Evolutionary conservation across 2,888 invertebrate species (phyloP).

Genomic region (Iphiclides podalirius): DNA sequence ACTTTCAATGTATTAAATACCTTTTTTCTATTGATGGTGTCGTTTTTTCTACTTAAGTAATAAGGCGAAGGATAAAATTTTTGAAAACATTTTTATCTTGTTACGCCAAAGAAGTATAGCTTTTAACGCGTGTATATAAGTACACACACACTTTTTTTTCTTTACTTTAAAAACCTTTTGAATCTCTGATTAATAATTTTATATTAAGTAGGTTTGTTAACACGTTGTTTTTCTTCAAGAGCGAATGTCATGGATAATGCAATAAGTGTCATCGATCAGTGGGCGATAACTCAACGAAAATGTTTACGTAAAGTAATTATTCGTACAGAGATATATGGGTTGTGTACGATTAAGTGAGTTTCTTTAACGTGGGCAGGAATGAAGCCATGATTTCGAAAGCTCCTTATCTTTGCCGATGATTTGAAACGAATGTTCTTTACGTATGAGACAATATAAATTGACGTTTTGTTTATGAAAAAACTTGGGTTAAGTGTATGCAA

Average conservation of each 20-base stretch:
- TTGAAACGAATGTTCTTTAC: constrained; percentile 18
- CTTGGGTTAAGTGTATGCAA: constrained; percentile 14
- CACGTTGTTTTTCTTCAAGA: constrained; percentile 14
- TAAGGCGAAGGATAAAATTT: too few relatives aligned
- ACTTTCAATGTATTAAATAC: too few relatives aligned
- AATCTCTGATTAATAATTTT: constrained; percentile 13
- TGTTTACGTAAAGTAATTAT: constrained; percentile 22
- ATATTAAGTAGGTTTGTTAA: constrained; percentile 21
- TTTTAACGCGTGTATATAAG: too few relatives aligned
- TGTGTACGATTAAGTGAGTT: constrained; percentile 11
- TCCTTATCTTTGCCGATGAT: constrained; percentile 16
- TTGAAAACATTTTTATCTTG: too few relatives aligned
- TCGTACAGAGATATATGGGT: constrained; percentile 20
- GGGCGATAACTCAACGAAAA: constrained; percentile 18
- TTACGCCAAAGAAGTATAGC: too few relatives aligned
- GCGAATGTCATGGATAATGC: constrained; percentile 16
- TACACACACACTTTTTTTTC: too few relatives aligned
- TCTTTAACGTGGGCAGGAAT: constrained; percentile 19
- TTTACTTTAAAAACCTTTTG: background rate
- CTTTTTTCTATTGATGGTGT: too few relatives aligned
- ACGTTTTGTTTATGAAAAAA: constrained; percentile 18
- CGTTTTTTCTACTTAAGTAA: too few relatives aligned
- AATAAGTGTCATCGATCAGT: constrained; percentile 21
- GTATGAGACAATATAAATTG: constrained; percentile 17
- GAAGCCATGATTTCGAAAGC: constrained; percentile 22